Evolutionary conservation across 2,888 invertebrate genomes (phyloP).

Genomic region (Leistus spinibarbis): DNA sequence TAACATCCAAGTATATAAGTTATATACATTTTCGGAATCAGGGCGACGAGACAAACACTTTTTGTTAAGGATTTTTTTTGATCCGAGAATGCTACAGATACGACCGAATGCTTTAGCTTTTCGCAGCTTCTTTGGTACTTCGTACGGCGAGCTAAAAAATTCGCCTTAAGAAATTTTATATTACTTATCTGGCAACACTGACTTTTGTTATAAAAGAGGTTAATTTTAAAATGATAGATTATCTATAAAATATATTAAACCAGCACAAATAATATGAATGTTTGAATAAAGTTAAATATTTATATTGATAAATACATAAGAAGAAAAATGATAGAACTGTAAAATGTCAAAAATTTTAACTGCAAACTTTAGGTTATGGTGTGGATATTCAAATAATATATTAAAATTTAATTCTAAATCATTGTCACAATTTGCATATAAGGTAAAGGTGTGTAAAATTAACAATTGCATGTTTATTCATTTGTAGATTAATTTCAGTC

Average conservation of each 20-base stretch:
- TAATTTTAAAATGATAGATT: background rate
- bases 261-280: background rate
- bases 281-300: background rate
- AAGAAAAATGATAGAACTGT: conserved; percentile 12
- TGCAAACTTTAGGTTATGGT: conserved; percentile 35
- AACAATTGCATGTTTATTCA: background rate
- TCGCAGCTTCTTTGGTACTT: too few species aligned
- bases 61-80: too few species aligned
- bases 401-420: conserved; percentile 23
- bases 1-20: too few species aligned
- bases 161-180: too few species aligned
- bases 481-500: background rate
- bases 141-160: too few species aligned
- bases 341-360: conserved; percentile 31
- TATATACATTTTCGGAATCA: too few species aligned
- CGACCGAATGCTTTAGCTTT: too few species aligned
- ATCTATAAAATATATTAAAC: conserved; percentile 10
- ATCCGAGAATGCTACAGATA: too few species aligned
- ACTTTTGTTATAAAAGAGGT: too few species aligned
- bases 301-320: conserved; percentile 13
- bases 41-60: too few species aligned
- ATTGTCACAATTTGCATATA: conserved; percentile 27
- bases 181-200: too few species aligned
- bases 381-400: conserved; percentile 25
- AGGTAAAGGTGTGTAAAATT: conserved; percentile 12